phyloP scores from a whole-genome alignment of 2,888 invertebrate genomes.

The Sericinus montela region DNA sequence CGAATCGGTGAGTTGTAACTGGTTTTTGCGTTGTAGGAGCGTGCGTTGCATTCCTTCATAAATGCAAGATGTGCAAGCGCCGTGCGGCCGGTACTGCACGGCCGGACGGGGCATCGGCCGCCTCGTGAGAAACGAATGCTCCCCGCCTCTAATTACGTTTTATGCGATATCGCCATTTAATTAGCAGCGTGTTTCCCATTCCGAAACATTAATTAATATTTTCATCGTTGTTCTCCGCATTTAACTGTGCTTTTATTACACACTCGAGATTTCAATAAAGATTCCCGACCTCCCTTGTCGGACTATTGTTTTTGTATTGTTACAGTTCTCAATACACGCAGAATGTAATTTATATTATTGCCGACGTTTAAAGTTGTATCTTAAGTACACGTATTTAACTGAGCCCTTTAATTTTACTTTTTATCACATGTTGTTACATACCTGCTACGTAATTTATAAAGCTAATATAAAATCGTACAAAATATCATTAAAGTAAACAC shows the following conservation, averaged over 20 bases:
- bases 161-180: slow-evolving; percentile 78
- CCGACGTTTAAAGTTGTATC: not conserved
- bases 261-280: slow-evolving; percentile 77
- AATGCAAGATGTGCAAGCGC: slow-evolving; percentile 36
- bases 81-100: slow-evolving; percentile 33
- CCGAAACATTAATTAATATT: slow-evolving; percentile 78
- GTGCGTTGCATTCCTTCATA: slow-evolving; percentile 60
- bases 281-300: slow-evolving; percentile 73
- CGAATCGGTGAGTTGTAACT: slow-evolving; percentile 50
- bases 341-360: not conserved
- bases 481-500: too few relatives aligned
- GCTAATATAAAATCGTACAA: too few relatives aligned
- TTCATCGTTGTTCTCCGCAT: slow-evolving; percentile 75
- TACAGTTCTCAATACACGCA: slow-evolving; percentile 1
- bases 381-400: too few relatives aligned
- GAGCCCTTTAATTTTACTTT: too few relatives aligned
- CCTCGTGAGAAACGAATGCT: slow-evolving; percentile 72
- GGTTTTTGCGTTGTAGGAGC: slow-evolving; percentile 48
- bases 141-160: slow-evolving; percentile 76
- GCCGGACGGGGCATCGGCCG: slow-evolving; percentile 39
- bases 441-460: too few relatives aligned
- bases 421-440: too few relatives aligned
- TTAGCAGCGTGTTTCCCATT: slow-evolving; percentile 78
- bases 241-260: slow-evolving; percentile 77
- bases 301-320: slow-evolving; percentile 43